Base-by-base conservation (phyloP, 2,797 vertebrate species). In the Sylvilagus floridanus region DNA sequence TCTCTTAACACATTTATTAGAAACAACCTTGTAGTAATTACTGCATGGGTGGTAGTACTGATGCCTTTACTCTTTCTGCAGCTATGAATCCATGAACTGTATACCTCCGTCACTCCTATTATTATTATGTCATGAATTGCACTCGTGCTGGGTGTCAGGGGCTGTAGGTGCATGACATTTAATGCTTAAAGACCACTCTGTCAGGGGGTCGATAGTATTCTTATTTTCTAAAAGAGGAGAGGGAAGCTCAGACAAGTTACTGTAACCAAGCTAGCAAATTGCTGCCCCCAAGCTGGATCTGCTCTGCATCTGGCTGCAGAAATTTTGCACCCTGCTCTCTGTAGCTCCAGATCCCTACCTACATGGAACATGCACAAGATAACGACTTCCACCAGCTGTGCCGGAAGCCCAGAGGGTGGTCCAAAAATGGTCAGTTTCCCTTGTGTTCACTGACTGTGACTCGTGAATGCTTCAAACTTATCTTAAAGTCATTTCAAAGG, bases 401-500 rank as follows among this genome's bases (percentile, higher is more conserved):
- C 77, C 78, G 93, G 88, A 96, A 97, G 79, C 81, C 50, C 32
- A 47, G 82, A 84, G 13, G 60, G 14, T 60, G 95, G 90, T 77
- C 94, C 93, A 86, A 95, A 97, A 95, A 96, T 71, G 96, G 95
- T n/a, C 60, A 84, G 83, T 88, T 97, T 97, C 90, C 94, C 96
- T 94, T 93, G 88, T 96, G 75, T 83, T 92, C 93, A 54, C 37
- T 28, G 79, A 93, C 79, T 93, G 63, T 81, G 93, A 47, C 85
- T 96, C 86, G 57, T 47, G 71, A 96, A 78, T 60, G 63, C 83
- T 93, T 96, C 95, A 77, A 71, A 94, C 88, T 97, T 96, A 97
- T 89, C 95, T 92, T 93, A 93, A 89, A 95, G 95, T 92, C 85
- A 93, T 97, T 97, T 96, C 95, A 90, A 96, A 96, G 90, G 96